Conservation (phyloP, 2,888 invertebrate species). For the Drosophila sordidula region DNA sequence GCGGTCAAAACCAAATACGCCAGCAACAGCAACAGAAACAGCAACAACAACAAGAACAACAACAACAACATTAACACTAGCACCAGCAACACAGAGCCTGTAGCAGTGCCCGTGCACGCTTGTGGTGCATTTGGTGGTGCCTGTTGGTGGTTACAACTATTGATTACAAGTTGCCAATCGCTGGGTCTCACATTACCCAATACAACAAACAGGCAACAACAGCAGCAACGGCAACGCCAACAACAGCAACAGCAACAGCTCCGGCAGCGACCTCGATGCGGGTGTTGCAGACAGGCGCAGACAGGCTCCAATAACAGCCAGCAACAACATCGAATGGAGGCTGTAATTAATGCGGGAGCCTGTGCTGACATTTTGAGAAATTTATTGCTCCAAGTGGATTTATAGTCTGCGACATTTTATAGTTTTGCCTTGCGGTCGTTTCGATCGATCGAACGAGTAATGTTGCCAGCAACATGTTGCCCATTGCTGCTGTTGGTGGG, state of each 20-base stretch:
- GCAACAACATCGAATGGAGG: conserved; percentile 54
- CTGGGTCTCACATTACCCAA: conserved; percentile 75
- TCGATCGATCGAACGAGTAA: conserved; percentile 62
- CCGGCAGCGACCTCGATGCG: conserved; percentile 63
- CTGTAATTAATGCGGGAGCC: conserved; percentile 83
- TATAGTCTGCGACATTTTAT: conserved; percentile 81
- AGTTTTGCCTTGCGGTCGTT: conserved; percentile 76
- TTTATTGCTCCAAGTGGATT: conserved; percentile 81
- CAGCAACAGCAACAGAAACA: conserved; percentile 23
- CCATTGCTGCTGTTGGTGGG: conserved; percentile 33
- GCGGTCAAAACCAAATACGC: conserved; percentile 72
- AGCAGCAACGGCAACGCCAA: conserved; percentile 14
- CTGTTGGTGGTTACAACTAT: conserved; percentile 78
- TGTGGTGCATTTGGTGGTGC: conserved; percentile 69
- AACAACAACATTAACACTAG: conserved; percentile 17
- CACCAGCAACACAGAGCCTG: conserved; percentile 22
- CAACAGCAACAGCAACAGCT: conserved; percentile 20
- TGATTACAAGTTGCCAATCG: conserved; percentile 77
- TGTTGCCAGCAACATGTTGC: conserved; percentile 70
- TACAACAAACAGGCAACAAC: conserved; percentile 43
- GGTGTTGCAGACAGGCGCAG: conserved; percentile 75
- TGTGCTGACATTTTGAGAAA: conserved; percentile 81
- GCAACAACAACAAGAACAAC: conserved; percentile 14
- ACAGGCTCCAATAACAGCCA: conserved; percentile 64
- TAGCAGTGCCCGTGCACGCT: conserved; percentile 32